Evolutionary conservation across 2,797 vertebrate species (phyloP).

Genomic region (Urophycis tenuis): DNA sequence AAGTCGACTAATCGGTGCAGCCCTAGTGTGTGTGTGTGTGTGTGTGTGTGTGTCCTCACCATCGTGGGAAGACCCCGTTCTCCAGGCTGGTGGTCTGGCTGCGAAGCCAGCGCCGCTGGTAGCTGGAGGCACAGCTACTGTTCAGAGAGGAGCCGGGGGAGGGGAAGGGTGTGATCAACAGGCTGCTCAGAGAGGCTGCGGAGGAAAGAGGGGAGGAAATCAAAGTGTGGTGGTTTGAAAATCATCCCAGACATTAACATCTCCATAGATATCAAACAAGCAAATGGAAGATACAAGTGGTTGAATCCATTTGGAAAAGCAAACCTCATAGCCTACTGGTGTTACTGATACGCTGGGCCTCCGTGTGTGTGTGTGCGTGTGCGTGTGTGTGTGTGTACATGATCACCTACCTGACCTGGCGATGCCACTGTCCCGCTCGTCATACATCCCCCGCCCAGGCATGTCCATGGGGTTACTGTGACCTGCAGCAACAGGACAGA

Average conservation of each 20-base stretch:
- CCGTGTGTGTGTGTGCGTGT: neutral
- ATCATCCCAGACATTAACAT: slow-evolving; percentile 28
- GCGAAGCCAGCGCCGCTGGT: slow-evolving; percentile 94
- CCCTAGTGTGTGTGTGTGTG: neutral
- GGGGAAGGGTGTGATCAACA: slow-evolving; percentile 92
- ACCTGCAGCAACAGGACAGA: slow-evolving; percentile 67
- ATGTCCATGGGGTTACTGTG: slow-evolving; percentile 99
- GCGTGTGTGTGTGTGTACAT: neutral
- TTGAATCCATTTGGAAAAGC: neutral
- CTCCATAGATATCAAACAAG: slow-evolving; percentile 13
- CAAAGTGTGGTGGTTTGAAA: slow-evolving; percentile 9
- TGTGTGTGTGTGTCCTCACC: slow-evolving; percentile 66
- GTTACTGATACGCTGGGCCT: slow-evolving; percentile 36
- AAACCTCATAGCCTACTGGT: no score
- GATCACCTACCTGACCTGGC: slow-evolving; percentile 88
- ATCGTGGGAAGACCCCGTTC: slow-evolving; percentile 96
- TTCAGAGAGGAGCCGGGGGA: slow-evolving; percentile 94
- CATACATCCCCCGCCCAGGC: slow-evolving; percentile 85
- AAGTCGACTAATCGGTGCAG: no score
- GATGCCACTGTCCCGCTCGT: slow-evolving; percentile 96
- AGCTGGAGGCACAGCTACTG: slow-evolving; percentile 96
- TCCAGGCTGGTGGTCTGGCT: slow-evolving; percentile 98
- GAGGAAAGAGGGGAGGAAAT: neutral
- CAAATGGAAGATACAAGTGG: slow-evolving; percentile 2
- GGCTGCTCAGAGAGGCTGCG: slow-evolving; percentile 92